Evolutionary conservation across 2,888 invertebrate genomes (phyloP).

Genomic region (Hybos culiciformis): DNA sequence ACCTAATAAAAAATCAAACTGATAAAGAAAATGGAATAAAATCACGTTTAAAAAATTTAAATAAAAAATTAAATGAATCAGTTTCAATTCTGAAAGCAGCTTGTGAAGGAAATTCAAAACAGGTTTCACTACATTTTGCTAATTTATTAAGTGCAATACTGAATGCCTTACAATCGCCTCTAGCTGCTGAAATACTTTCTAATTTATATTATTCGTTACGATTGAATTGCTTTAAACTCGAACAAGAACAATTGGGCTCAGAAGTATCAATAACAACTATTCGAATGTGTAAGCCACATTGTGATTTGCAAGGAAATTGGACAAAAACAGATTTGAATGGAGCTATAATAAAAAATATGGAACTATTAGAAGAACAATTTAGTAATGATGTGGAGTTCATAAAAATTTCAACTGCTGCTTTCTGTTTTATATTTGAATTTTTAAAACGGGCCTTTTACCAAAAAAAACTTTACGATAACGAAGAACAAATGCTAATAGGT

Average conservation of each 20-base stretch:
- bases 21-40: conserved; percentile 73
- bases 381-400: conserved; percentile 17
- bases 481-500: conserved; percentile 43
- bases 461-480: conserved; percentile 38
- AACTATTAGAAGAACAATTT: conserved; percentile 18
- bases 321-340: conserved; percentile 50
- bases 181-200: conserved; percentile 57
- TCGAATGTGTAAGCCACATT: conserved; percentile 62
- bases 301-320: conserved; percentile 66
- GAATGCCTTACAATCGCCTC: conserved; percentile 51
- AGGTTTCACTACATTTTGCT: conserved; percentile 28
- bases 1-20: conserved; percentile 72
- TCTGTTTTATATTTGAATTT: conserved; percentile 72
- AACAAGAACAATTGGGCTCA: conserved; percentile 39
- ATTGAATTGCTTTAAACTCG: conserved; percentile 39
- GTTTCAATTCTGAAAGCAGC: conserved; percentile 29
- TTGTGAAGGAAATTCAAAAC: conserved; percentile 26
- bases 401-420: conserved; percentile 56
- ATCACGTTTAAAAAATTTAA: conserved; percentile 48
- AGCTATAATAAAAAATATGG: no score
- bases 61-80: conserved; percentile 25
- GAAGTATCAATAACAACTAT: conserved; percentile 59
- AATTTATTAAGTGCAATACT: conserved; percentile 26
- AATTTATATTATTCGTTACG: conserved; percentile 48
- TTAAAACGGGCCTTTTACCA: conserved; percentile 47